These are phyloP conservation scores for Kryptopterus vitreolus DNA, from an alignment of 2,797 vertebrate genomes.

Conservation along the genomic window DNA sequence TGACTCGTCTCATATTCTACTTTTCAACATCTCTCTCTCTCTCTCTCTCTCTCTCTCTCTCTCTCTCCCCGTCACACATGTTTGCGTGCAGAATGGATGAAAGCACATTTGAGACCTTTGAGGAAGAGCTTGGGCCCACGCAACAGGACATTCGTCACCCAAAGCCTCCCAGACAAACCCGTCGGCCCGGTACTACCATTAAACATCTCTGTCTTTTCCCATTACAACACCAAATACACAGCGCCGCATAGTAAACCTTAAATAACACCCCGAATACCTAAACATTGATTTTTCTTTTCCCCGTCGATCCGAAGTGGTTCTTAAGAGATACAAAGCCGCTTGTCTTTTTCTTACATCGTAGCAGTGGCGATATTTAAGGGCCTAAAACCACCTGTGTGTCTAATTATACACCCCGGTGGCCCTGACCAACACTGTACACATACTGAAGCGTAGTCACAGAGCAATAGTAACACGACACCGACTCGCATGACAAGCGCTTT, in stretches of 20 bases:
- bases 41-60: too few relatives aligned
- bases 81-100: slow-evolving; percentile 52
- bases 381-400: slow-evolving; percentile 38
- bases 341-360: slow-evolving; percentile 4
- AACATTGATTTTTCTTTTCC: too few relatives aligned
- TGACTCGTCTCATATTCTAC: neutral
- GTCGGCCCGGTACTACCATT: slow-evolving; percentile 66
- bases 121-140: slow-evolving; percentile 70
- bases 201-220: neutral
- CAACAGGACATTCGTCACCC: slow-evolving; percentile 66
- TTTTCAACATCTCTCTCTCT: neutral
- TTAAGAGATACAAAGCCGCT: slow-evolving; percentile 13
- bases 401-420: slow-evolving; percentile 63
- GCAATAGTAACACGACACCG: slow-evolving; percentile 63
- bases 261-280: too few relatives aligned
- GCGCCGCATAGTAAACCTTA: neutral
- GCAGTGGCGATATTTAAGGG: slow-evolving; percentile 48
- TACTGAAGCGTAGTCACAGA: slow-evolving; percentile 47
- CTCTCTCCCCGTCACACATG: too few relatives aligned
- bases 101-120: slow-evolving; percentile 75
- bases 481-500: slow-evolving; percentile 47
- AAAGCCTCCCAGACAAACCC: slow-evolving; percentile 67
- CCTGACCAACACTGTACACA: slow-evolving; percentile 39
- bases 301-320: too few relatives aligned
- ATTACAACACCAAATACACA: neutral